phyloP scores from a whole-genome alignment of 2,888 invertebrate species.

The Brachynemurus nebulosus region DNA sequence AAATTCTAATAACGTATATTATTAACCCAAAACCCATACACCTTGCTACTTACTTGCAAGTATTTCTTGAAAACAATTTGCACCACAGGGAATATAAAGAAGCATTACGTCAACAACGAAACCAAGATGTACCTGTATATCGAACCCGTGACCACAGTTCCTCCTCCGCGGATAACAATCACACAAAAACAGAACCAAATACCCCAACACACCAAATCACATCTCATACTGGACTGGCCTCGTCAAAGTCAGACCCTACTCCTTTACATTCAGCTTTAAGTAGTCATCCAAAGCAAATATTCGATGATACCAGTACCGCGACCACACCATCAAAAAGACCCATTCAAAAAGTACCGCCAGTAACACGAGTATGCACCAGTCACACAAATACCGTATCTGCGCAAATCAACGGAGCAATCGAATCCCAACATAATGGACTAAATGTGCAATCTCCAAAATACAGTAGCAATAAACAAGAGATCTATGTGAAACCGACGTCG shows the following conservation, averaged over 20 bases:
- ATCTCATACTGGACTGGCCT: constrained; percentile 27
- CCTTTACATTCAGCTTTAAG: constrained; percentile 33
- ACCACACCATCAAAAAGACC: constrained; percentile 43
- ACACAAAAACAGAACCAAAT: constrained; percentile 37
- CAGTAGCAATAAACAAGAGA: constrained; percentile 24
- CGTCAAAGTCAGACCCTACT: constrained; percentile 36
- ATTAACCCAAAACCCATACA: too few relatives aligned
- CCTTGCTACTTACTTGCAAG: too few relatives aligned
- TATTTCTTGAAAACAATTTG: too few relatives aligned
- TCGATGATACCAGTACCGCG: constrained; percentile 35
- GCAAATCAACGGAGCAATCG: constrained; percentile 10
- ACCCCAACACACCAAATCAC: constrained; percentile 35
- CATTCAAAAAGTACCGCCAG: constrained; percentile 63
- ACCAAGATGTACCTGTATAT: constrained; percentile 60
- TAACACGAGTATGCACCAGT: constrained; percentile 22
- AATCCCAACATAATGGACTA: constrained; percentile 24
- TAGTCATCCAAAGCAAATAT: constrained; percentile 41
- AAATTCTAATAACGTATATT: too few relatives aligned
- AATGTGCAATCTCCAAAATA: constrained; percentile 22
- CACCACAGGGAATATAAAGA: constrained; percentile 82
- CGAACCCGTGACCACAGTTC: constrained; percentile 47
- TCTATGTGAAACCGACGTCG: constrained; percentile 51
- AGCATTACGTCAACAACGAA: constrained; percentile 72
- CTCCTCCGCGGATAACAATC: constrained; percentile 37
- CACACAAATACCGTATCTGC: constrained; percentile 15